phyloP scores from a whole-genome alignment of 53 echinoderm and acorn worm genomes.

The Holothuria leucospilota region DNA sequence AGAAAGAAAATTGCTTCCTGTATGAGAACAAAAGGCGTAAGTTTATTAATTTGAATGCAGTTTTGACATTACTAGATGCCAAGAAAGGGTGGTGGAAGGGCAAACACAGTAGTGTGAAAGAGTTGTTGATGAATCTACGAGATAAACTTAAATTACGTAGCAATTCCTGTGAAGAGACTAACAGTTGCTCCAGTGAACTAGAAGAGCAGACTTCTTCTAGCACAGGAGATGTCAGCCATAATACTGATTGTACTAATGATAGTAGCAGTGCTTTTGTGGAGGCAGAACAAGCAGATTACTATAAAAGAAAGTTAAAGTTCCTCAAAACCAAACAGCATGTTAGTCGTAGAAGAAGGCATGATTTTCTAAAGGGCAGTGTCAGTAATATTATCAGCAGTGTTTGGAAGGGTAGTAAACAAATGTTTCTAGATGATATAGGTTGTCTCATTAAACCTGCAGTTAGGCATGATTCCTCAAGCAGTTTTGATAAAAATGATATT shows the following conservation, averaged over 20 bases:
- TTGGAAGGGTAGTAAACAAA: background rate
- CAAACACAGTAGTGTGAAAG: background rate
- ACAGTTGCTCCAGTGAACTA: background rate
- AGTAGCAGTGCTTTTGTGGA: too few species aligned
- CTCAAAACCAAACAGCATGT: background rate
- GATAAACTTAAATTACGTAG: too few species aligned
- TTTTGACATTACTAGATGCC: background rate
- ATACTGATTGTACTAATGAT: background rate
- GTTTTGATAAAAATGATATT: background rate
- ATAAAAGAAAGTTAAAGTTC: background rate
- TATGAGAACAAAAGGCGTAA: background rate
- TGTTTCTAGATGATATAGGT: background rate
- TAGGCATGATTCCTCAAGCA: background rate
- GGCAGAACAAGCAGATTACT: background rate
- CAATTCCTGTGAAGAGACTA: too few species aligned
- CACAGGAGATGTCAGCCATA: background rate
- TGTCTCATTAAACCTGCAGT: background rate
- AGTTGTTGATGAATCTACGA: background rate
- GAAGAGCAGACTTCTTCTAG: background rate
- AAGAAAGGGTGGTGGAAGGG: conserved; percentile 18
- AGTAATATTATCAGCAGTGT: background rate
- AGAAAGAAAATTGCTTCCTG: conserved; percentile 19
- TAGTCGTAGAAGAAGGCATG: background rate
- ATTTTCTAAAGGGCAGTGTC: background rate
- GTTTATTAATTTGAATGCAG: conserved; percentile 8